Evolutionary conservation across 1,140 invertebrate genomes (phyloP), one percentile per base, ranked within the genome.

Genomic region (Caenorhabditis tropicalis): DNA sequence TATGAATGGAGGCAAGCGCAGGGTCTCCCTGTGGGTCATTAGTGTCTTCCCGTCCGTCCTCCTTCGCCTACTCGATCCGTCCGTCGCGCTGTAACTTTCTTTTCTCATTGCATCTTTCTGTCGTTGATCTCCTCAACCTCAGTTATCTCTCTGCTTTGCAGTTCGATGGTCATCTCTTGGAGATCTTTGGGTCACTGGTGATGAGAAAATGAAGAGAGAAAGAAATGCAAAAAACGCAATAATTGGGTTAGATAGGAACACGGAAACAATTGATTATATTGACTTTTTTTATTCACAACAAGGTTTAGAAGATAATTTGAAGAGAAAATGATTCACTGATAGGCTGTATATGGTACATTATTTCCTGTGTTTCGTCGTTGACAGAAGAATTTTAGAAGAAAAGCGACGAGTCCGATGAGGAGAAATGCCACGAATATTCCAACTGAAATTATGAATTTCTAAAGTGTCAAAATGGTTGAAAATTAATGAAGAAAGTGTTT

Each of bases 31-130:
- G 53, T 21, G 24, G 29, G 29, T 74, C 29, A 74, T 24, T 46
- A 74, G 36, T 74, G 65, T 74, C 65, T 10, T 74, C 33, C 36
- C 36, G 2, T 4, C 36, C 65, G 15, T 36, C n/a, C 58, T 21
- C 24, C 49, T n/a, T 51, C 49, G n/a, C 65, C 65, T 74, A 43
- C 65, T 74, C 33, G 65, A 46, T 31, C 65, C 36, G 65, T 31
- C 65, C 36, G 65, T 74, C 65, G 65, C 65, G 65, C 65, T 74
- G 65, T 74, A 74, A 74, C 65, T 74, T 74, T 74, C 65, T 74
- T 74, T 74, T 74, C 36, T 56, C 29, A 12, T 56, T 56, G 53
- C 53, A 56, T 56, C 53, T 31, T 74, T 33, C 2, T 43, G 36
- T 43, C 65, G 9, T 4, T 3, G 27, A n/a, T 74, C 65, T 74